Evolutionary conservation across 2,797 vertebrate genomes (phyloP), one percentile per base, ranked within the genome.

Genomic region (Parauchenoglanis punctatus): DNA sequence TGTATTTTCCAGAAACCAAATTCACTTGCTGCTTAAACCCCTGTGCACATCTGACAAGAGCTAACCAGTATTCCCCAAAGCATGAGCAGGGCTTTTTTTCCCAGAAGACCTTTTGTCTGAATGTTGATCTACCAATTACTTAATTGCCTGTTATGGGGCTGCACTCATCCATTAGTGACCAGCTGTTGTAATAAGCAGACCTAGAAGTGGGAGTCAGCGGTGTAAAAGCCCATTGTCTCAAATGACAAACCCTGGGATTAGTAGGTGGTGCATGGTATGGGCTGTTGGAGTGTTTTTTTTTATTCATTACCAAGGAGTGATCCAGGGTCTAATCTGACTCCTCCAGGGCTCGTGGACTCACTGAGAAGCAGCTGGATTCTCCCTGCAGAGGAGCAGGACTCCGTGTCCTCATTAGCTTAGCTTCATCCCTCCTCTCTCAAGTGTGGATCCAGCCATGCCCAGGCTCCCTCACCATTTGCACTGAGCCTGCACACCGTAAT

Each of bases 321-420:
- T 93, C 91, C 92, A 28, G 81, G 90, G 89, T 91, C 92, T 92
- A 96, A 96, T 96, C 95, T 95, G 92, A 81, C 87, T 94, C 94
- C 93, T 90, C 91, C 90, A 92, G 90, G 87, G 89, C 87, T 85
- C 85, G 87, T 81, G 89, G 91, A 88, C 88, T 88, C 86, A 92
- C 92, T 91, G 89, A 91, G 92, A 93, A 90, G 93, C 93, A 91
- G 93, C 91, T 92, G 92, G 90, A 90, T 86, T 89, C 89, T 88
- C 91, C 92, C 91, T 87, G 88, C 87, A 92, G 91, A 92, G 89
- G 88, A 92, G 92, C 86, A 70, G 61, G 56, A 91, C 92, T 87
- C 88, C 91, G 85, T 91, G 90, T 92, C 93, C 94, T 95, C 95
- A 96, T 96, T 95, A 96, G 93, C 91, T 85, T 89, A 91, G 93